Base-by-base conservation (phyloP, 1,140 invertebrate species). In the Propsilocerus akamusi region DNA sequence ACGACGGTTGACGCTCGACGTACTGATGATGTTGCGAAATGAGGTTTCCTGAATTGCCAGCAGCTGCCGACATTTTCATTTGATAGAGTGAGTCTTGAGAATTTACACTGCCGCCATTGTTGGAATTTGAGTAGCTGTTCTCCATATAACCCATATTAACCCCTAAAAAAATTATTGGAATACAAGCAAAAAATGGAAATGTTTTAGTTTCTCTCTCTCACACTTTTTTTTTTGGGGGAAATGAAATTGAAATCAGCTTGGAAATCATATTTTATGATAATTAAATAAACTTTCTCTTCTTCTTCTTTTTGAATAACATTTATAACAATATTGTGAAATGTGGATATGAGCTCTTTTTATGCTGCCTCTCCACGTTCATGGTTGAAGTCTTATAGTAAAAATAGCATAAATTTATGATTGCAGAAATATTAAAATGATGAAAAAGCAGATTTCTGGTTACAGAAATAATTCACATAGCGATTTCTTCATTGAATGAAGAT, bases 41-140 rank as follows among this genome's bases (percentile, higher is more conserved):
- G 48, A 75, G 66, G 26, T 70, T 72, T 12, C 73, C 73, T 52
- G 76, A 73, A 60, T 72, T 77, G 48, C 74, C 73, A 41, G 76
- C 76, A 1, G 78, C 78, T 4, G 79, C 81, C 0, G 80, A 81
- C 72, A 83, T 83, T 68, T 91, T 90, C 74, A 90, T 83, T 68
- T 92, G 87, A 87, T 88, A 93, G 54, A 93, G 70, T n/a, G 87
- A 92, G 63, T 93, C 89, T 63, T 93, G 89, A 1, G 87, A 91
- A 68, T 93, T 90, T 28, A 93, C 87, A 50, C 86, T 90, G 48
- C 89, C 87, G 22, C 86, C 87, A 66, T 92, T 89, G 68, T 90
- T 88, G 48, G 86, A 89, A 63, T 90, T 91, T 34, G 85, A 86
- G 67, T 90, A 91, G 63, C 85, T 89, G 66, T 89, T 88, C 59